Conservation (phyloP, 2,888 invertebrate species). For the Hartigia nigra region DNA sequence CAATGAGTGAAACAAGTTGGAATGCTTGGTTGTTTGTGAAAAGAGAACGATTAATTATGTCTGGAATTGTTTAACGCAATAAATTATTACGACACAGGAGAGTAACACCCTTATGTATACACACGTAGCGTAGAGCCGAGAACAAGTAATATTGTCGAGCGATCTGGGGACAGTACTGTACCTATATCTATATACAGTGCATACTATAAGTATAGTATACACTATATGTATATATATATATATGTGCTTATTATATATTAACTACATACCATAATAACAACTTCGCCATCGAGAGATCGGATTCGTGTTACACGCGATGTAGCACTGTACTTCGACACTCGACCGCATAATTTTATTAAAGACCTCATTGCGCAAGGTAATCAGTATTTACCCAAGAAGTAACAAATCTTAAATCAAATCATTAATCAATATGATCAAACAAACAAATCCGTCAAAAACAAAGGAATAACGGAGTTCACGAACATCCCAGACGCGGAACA, state of each 20-base stretch:
- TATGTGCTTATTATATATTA: no score
- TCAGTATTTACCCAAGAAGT: background rate
- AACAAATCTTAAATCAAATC: no score
- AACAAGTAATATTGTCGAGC: background rate
- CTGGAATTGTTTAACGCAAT: background rate
- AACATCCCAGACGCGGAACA: no score
- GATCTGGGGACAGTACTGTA: slow-evolving; percentile 17
- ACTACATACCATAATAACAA: slow-evolving; percentile 19
- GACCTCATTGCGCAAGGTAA: slow-evolving; percentile 33
- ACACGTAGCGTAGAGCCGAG: background rate
- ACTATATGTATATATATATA: no score
- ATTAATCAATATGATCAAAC: no score
- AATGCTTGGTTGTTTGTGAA: no score
- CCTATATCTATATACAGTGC: no score
- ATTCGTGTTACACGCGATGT: slow-evolving; percentile 25
- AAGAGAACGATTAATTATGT: background rate
- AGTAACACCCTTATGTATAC: background rate
- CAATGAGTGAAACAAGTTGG: no score
- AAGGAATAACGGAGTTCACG: no score
- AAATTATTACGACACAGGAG: background rate
- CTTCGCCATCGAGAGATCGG: slow-evolving; percentile 25
- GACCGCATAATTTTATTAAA: slow-evolving; percentile 32
- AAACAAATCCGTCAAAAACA: no score
- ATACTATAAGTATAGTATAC: no score
- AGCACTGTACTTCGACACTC: slow-evolving; percentile 21